phyloP scores from a whole-genome alignment of 2,797 vertebrate species.

The Luscinia luscinia region DNA sequence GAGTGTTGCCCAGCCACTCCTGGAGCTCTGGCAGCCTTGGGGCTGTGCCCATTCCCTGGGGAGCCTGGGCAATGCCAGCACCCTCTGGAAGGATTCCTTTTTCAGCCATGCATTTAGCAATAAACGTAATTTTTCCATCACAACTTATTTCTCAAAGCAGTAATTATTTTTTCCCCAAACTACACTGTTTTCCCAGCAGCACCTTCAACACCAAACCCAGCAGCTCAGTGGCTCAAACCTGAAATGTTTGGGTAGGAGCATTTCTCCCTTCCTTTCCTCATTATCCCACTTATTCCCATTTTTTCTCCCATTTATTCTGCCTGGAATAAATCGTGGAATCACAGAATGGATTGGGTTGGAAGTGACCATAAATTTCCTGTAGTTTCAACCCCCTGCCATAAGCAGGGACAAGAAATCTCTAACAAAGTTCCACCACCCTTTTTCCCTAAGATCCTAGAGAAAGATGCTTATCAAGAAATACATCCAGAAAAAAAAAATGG shows the following conservation, averaged over 20 bases:
- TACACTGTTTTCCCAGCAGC: background rate
- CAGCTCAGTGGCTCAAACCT: background rate
- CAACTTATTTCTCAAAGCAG: background rate
- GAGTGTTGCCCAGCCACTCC: accelerated
- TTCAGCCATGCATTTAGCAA: background rate
- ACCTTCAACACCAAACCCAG: background rate
- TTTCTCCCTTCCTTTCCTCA: background rate
- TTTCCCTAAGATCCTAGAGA: background rate
- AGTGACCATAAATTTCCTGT: background rate
- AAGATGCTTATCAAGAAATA: background rate
- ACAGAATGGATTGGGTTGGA: background rate
- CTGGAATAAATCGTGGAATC: background rate
- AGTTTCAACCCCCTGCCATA: background rate
- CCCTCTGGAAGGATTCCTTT: background rate
- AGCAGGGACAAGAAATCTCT: background rate
- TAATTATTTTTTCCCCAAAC: background rate
- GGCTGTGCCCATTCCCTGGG: background rate
- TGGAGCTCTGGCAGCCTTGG: background rate
- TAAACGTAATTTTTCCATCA: background rate
- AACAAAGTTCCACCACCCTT: background rate
- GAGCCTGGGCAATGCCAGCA: accelerated
- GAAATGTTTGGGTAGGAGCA: background rate
- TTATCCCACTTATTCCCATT: background rate
- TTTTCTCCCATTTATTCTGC: too few species aligned
- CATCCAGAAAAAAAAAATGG: background rate